Base-by-base conservation (phyloP, 2,797 vertebrate genomes). In the Enoplosus armatus region DNA sequence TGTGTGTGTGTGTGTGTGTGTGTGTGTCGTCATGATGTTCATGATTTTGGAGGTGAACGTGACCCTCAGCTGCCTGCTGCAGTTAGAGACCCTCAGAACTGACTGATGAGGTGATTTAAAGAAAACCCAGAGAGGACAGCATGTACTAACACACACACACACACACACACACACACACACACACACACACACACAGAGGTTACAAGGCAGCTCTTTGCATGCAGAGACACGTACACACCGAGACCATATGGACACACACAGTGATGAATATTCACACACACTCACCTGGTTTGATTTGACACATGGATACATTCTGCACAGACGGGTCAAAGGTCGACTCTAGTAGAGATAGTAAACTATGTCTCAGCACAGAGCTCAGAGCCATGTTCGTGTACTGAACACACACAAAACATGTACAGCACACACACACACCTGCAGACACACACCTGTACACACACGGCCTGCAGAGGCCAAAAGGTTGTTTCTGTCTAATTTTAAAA, bases 51-150 rank as follows among this genome's bases (percentile, higher is more conserved):
- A 61, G 48, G 14, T 24, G 16, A 64, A 33, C 26, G 47, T 82
- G 80, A 62, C 45, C 59, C 12, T 15, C 33, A 50, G 41, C 74
- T 1, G 29, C 27, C n/a, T 8, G 56, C 63, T 70, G 65, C 27
- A 53, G 59, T 65, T 71, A 75, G 6, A 64, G 33, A 41, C 41
- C 10, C 48, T 79, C 61, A 47, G 29, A 58, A 12, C 61, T 8
- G 31, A 56, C 54, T 50, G 51, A 69, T 55, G 33, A 69, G 56
- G 26, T 8, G 48, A 67, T 66, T 65, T 35, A 66, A 50, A 72
- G 76, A 26, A 60, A 61, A 60, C 9, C 8, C 48, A 54, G 47
- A 22, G 74, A 47, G 50, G 22, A n/a, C 33, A 29, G 47, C 27
- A 14, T 5, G n/a, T 6, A 20, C 27, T 0, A 0, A 37, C 24